These are phyloP conservation scores for Ptilonorhynchus violaceus DNA, from an alignment of 2,113 vertebrate species.

Conservation along the genomic window DNA sequence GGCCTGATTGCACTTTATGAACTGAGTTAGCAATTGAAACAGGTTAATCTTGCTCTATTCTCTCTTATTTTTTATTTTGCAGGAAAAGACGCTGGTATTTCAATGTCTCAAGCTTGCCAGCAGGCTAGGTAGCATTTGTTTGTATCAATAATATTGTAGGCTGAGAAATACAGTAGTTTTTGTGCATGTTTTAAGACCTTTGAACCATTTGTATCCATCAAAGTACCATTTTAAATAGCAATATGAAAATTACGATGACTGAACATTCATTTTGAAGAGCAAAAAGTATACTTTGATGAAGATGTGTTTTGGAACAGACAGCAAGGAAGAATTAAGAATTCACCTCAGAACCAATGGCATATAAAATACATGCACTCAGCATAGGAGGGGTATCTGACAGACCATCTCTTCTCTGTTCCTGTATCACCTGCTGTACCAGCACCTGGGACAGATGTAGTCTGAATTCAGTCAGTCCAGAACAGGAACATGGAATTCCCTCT, in stretches of 20 bases:
- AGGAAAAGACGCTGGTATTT: background rate
- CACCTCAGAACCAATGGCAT: background rate
- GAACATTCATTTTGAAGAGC: background rate
- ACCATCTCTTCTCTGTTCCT: background rate
- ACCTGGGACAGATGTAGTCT: rapidly evolving
- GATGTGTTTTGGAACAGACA: background rate
- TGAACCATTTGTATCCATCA: background rate
- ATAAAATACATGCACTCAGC: background rate
- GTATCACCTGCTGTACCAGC: background rate
- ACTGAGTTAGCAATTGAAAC: background rate
- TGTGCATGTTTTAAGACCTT: background rate
- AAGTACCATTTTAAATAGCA: background rate
- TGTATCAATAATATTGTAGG: background rate
- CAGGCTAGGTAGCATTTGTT: background rate
- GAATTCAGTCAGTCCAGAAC: background rate
- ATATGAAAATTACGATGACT: background rate
- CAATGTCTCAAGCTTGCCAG: background rate
- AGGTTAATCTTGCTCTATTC: background rate
- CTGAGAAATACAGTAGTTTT: background rate
- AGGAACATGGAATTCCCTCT: background rate
- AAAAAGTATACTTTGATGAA: background rate
- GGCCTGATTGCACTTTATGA: background rate
- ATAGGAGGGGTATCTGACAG: background rate
- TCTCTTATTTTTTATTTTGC: background rate
- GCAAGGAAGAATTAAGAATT: background rate